phyloP scores from a whole-genome alignment of 2,888 invertebrate species.

The Apotomis betuletana region DNA sequence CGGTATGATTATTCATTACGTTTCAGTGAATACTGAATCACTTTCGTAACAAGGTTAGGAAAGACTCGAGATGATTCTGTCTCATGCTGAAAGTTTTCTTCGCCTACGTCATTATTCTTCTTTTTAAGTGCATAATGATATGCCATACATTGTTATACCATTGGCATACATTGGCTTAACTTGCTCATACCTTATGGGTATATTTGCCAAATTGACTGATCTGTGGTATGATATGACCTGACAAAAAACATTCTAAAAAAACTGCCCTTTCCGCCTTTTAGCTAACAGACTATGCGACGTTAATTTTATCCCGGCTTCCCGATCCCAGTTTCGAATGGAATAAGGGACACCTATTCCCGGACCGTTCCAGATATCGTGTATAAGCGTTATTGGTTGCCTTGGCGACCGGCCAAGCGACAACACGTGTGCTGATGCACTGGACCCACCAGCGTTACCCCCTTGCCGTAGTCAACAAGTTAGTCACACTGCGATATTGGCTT shows the following conservation, averaged over 20 bases:
- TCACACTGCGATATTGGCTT: conserved; percentile 6
- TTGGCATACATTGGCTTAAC: too few species aligned
- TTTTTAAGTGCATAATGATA: too few species aligned
- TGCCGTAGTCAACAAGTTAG: conserved; percentile 23
- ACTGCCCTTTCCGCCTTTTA: conserved; percentile 13
- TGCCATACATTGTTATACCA: too few species aligned
- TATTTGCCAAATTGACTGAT: too few species aligned
- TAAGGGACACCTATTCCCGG: conserved; percentile 37
- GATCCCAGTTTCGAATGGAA: conserved; percentile 36
- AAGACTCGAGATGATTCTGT: too few species aligned
- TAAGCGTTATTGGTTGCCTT: conserved; percentile 43
- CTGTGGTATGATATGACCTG: background rate
- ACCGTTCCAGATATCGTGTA: conserved; percentile 31
- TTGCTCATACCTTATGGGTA: too few species aligned
- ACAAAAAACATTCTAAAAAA: background rate
- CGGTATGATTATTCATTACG: too few species aligned
- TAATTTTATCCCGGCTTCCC: conserved; percentile 35
- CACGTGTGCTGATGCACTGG: conserved; percentile 40
- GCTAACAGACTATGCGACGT: conserved; percentile 12
- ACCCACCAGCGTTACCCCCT: conserved; percentile 8
- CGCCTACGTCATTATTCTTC: too few species aligned
- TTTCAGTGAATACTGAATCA: too few species aligned
- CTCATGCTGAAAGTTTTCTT: too few species aligned
- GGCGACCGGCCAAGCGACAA: conserved; percentile 46
- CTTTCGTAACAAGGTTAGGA: too few species aligned